Conservation (phyloP, 2,888 invertebrate species). For the Latrodectus elegans region DNA sequence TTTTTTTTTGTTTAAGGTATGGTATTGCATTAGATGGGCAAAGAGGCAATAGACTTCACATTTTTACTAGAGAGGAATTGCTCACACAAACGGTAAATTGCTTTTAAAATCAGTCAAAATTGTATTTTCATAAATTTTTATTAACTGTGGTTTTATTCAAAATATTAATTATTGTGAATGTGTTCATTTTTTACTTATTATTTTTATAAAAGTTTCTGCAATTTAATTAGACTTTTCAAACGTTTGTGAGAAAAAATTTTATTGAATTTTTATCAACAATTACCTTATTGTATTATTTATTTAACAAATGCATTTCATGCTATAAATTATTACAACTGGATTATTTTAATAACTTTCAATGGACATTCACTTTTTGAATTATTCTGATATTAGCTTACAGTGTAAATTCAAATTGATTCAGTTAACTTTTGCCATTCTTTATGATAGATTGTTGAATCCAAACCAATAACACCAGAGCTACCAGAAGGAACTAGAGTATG, state of each 20-base stretch:
- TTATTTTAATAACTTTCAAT: no score
- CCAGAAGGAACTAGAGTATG: conserved; percentile 89
- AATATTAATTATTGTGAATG: not conserved
- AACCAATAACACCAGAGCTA: conserved; percentile 75
- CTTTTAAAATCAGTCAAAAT: conserved; percentile 76
- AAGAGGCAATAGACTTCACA: conserved; percentile 90
- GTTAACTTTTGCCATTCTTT: not conserved
- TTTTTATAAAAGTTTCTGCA: not conserved
- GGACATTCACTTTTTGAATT: no score
- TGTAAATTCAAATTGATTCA: no score
- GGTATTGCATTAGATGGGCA: conserved; percentile 94
- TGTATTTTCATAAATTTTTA: not conserved
- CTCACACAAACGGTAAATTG: conserved; percentile 90
- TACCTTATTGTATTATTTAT: no score
- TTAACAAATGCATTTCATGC: no score
- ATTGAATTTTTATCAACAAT: no score
- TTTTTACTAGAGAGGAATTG: conserved; percentile 91
- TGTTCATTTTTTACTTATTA: not conserved
- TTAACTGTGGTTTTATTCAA: not conserved
- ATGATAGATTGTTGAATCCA: conserved; percentile 62
- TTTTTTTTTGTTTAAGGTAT: conserved; percentile 77
- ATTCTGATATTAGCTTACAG: no score
- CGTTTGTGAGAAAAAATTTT: no score
- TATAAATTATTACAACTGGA: no score
- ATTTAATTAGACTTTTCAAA: no score